Conservation (phyloP, 2,888 invertebrate species). For the Cybosia mesomella region DNA sequence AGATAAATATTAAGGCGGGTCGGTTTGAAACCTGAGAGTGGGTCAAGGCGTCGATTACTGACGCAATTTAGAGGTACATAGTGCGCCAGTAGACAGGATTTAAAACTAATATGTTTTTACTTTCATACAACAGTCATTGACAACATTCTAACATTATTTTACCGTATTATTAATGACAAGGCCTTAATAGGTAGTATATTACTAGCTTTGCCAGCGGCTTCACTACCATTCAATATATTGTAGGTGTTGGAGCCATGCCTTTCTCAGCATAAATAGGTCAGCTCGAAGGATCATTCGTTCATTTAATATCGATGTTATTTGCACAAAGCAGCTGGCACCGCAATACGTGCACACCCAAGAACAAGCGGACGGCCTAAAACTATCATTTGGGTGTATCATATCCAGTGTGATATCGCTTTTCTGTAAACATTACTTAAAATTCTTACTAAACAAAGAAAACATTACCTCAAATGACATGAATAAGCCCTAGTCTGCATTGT, state of each 20-base stretch:
- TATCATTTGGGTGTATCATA: background rate
- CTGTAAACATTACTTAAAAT: constrained; percentile 2
- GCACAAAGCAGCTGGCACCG: no score
- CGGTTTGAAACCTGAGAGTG: background rate
- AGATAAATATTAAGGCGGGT: constrained; percentile 1
- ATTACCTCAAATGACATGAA: background rate
- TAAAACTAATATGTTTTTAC: background rate
- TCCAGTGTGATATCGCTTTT: background rate
- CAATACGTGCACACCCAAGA: no score
- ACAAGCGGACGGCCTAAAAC: no score
- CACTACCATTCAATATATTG: no score
- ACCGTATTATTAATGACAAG: background rate
- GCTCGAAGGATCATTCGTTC: no score
- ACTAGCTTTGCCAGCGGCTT: no score
- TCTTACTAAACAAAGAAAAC: background rate
- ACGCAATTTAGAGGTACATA: background rate
- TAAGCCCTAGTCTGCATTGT: background rate
- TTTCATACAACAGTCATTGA: background rate
- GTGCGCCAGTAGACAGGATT: background rate
- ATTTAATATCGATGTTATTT: no score
- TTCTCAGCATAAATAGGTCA: no score
- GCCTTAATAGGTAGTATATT: background rate
- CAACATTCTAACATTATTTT: background rate
- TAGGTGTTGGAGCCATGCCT: no score
- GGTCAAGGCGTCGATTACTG: constrained; percentile 1